phyloP scores from a whole-genome alignment of 2,888 invertebrate species.

The Lithodes maja region DNA sequence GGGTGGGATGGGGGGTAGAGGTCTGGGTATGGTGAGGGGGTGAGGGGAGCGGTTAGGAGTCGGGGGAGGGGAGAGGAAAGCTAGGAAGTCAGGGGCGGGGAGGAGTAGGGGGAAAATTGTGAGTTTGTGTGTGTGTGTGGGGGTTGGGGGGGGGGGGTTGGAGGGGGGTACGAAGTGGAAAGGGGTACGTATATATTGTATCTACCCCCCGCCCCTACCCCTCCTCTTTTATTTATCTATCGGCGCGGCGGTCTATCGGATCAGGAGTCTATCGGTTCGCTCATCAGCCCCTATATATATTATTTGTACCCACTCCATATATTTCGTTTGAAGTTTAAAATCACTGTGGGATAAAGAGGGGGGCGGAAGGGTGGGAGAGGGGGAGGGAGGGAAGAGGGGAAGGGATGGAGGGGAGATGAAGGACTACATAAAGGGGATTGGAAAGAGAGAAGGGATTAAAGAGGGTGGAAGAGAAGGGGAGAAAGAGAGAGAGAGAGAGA shows the following conservation, averaged over 20 bases:
- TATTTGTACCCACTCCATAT: not conserved
- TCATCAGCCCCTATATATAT: not conserved
- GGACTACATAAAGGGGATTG: too few species aligned
- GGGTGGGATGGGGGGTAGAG: too few species aligned
- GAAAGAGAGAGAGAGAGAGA: not conserved
- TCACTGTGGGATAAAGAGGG: constrained; percentile 10
- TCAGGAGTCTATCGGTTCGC: not conserved
- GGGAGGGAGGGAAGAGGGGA: not conserved
- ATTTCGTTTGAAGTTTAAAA: not conserved
- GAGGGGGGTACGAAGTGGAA: not conserved
- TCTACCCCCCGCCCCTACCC: too few species aligned
- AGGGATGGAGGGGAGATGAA: not conserved
- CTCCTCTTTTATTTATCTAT: not conserved
- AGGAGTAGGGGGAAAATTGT: too few species aligned
- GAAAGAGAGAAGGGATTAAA: not conserved
- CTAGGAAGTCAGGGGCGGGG: too few species aligned
- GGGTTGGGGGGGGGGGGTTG: not conserved
- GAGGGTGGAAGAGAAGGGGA: not conserved
- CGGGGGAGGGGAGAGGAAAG: too few species aligned
- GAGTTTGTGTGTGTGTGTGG: too few species aligned
- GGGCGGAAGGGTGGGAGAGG: not conserved
- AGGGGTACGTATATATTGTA: too few species aligned
- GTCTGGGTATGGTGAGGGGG: too few species aligned
- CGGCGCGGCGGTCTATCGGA: not conserved
- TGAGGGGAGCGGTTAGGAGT: too few species aligned